Base-by-base conservation (phyloP, 2,797 vertebrate genomes). In the Chelonia mydas region DNA sequence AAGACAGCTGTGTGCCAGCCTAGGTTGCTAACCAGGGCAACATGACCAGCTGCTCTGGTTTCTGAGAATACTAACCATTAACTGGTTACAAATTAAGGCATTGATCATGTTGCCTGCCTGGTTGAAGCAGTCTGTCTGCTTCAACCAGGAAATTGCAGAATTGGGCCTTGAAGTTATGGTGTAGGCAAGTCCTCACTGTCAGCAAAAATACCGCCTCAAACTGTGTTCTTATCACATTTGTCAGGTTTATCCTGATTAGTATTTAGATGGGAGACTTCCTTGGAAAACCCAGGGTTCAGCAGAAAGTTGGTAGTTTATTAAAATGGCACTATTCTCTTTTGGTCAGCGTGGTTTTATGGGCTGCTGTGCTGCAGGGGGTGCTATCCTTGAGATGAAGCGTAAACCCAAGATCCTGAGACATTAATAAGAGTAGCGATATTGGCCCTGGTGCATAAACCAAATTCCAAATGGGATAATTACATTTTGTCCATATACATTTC, bases 281-380 rank as follows among this genome's bases (percentile, higher is more conserved):
- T 68, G 59, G 47, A 12, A 27, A 49, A 77, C 10, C 0, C 0
- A 15, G 17, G 49, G 9, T 0, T 3, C 61, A 55, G 9, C 49
- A 76, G 79, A 53, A 80, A 80, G 45, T 47, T 72, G 65, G 19
- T 72, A 23, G 65, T 37, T 72, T 11, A 41, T 72, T 72, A 21
- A 47, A 77, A 77, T 47, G 12, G 74, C 25, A 28, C 27, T 47
- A 5, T 27, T 76, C 3, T 77, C 15, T 77, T 72, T 41, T 72
- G 10, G 19, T 72, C 65, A 37, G 23, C 6, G 1, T n/a, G 37
- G 51, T 81, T 53, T 59, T 59, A 65, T 25, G 45, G 11, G n/a
- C n/a, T 72, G n/a, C n/a, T 72, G 10, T 21, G 5, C 33, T 37
- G 31, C 65, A 49, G 23, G 12, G 83, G 57, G 12, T 45, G 19